Evolutionary conservation across 2,797 vertebrate species (phyloP).

Genomic region (Anabacerthia variegaticeps): DNA sequence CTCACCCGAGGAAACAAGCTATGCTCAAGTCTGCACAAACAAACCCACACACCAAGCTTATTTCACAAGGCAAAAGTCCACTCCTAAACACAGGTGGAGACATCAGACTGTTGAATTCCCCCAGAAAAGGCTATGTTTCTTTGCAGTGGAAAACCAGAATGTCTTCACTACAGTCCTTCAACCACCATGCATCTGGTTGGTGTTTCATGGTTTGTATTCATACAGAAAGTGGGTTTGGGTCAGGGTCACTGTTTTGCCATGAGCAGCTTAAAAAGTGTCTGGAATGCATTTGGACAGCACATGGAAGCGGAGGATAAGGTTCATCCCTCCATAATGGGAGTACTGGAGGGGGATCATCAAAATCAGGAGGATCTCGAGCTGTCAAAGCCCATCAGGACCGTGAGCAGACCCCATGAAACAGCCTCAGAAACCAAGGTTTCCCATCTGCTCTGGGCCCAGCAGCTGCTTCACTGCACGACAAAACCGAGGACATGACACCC

Average conservation of each 20-base stretch:
- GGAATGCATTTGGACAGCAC: accelerated
- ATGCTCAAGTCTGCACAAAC: conserved; percentile 5
- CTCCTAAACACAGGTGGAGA: neutral
- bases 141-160: neutral
- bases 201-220: neutral
- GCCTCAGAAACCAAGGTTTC: neutral
- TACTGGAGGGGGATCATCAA: neutral
- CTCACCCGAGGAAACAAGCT: neutral
- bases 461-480: conserved; percentile 2
- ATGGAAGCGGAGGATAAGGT: neutral
- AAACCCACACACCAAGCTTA: conserved; percentile 30
- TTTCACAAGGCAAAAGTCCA: neutral
- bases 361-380: neutral
- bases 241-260: neutral
- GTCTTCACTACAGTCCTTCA: neutral
- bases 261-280: neutral
- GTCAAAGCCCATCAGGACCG: neutral
- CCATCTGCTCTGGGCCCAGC: conserved; percentile 9
- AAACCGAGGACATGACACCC: conserved; percentile 2
- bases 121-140: neutral
- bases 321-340: neutral
- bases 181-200: neutral
- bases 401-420: neutral
- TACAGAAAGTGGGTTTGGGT: neutral
- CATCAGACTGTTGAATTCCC: neutral